Evolutionary conservation across 2,888 invertebrate genomes (phyloP), one percentile per base, ranked within the genome.

Genomic region (Mimachlamys varia): DNA sequence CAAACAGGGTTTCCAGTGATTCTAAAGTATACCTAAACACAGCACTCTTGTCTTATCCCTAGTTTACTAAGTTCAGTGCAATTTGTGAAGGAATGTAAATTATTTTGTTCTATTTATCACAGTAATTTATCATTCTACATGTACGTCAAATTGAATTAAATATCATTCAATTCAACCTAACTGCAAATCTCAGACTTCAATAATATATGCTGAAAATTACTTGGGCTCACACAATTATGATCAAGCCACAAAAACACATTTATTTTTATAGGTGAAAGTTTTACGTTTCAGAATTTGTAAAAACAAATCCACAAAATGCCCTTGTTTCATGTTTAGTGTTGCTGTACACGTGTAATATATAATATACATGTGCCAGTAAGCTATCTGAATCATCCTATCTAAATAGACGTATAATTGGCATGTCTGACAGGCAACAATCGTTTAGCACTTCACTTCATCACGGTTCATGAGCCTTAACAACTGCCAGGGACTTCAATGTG

Each of bases 81-180:
- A 76, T 76, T 76, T 76, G 53, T 33, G 27, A 76, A 76, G 76
- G 76, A 76, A 76, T 76, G 76, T 76, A 33, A 76, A 12, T 76
- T 76, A 10, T 33, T 13, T 27, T 76, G 12, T 33, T 76, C 27
- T 13, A 76, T 7, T 12, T 76, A 76, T 76, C 76, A 76, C 76
- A 76, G 76, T 12, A 76, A 33, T 33, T 76, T 76, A 12, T 76
- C 33, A 12, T 22, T 33, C 22, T 22, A 22, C n/a, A n/a, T n/a
- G n/a, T n/a, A n/a, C 4, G 62, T n/a, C n/a, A 62, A 3, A 62
- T 22, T 62, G 62, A 62, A 22, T 17, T 62, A 3, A 22, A 3
- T 22, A 62, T 62, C 22, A 7, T 1, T n/a, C 4, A n/a, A 62
- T n/a, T 62, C n/a, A 62, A 62, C 62, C 62, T 0, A 58, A 22